Percentiles rank a stretch among this genome's conserved stretches.
phyloP scores from a whole-genome alignment of 1,140 invertebrate genomes.

The Phenacoccus solenopsis region DNA sequence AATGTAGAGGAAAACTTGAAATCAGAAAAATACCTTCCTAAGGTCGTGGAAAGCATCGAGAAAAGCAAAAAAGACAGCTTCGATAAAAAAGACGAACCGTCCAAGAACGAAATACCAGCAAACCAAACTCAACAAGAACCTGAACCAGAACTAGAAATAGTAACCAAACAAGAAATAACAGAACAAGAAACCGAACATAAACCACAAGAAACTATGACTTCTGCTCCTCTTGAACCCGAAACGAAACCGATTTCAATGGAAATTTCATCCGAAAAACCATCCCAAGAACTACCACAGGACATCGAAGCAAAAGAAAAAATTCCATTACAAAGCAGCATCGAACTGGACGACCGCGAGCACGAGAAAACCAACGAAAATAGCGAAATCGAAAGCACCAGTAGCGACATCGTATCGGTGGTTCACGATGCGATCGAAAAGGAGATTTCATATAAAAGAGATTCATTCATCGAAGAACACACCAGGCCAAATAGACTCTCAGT shows the following conservation, averaged over 20 bases:
- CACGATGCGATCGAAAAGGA: neutral
- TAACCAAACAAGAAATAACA: no score
- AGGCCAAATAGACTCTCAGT: neutral
- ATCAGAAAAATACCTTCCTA: neutral
- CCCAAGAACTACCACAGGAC: neutral
- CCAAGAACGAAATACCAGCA: neutral
- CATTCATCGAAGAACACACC: neutral
- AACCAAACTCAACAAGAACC: neutral
- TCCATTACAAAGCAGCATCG: no score
- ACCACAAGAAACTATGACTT: neutral
- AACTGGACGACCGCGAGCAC: neutral
- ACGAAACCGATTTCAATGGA: neutral
- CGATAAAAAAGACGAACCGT: neutral
- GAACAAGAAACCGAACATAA: neutral
- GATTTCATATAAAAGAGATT: neutral
- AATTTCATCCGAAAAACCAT: neutral
- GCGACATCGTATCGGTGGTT: neutral
- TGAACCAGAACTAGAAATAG: no score
- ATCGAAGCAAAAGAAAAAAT: neutral
- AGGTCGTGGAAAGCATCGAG: neutral
- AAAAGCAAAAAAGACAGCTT: neutral
- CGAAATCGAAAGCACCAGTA: constrained; percentile 1
- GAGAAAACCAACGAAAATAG: neutral
- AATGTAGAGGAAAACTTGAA: neutral
- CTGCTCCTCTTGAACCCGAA: no score